A percentile compares a stretch with the other conserved stretches of the same genome.
Conservation (phyloP, 2,888 invertebrate genomes). For the Xanthia icteritia region DNA sequence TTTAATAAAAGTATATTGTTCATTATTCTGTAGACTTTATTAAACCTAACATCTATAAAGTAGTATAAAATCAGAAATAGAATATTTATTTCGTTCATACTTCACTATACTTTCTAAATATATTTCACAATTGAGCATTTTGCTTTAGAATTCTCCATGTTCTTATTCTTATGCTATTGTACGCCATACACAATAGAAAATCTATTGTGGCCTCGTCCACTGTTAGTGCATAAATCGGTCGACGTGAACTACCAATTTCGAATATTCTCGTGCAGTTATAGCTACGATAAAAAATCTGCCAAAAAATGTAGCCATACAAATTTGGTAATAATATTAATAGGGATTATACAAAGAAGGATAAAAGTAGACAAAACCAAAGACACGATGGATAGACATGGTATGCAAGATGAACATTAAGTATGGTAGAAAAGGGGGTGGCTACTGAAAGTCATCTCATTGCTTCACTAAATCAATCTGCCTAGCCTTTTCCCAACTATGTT, state of each 20-base stretch:
- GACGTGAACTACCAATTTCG: not conserved
- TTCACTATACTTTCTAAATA: not conserved
- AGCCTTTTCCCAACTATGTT: too few relatives aligned
- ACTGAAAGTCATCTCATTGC: not conserved
- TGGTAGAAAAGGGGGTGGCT: not conserved
- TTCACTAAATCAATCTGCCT: too few relatives aligned
- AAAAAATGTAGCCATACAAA: too few relatives aligned
- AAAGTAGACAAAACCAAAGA: not conserved
- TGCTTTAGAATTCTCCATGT: not conserved
- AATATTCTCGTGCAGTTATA: not conserved
- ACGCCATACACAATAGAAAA: not conserved
- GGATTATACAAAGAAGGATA: not conserved
- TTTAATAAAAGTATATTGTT: too few relatives aligned
- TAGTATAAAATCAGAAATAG: not conserved
- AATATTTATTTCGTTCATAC: not conserved
- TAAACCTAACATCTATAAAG: not conserved
- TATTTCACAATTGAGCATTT: not conserved
- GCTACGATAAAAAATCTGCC: too few relatives aligned
- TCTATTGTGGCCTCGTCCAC: not conserved
- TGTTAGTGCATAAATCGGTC: not conserved
- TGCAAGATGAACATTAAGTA: not conserved
- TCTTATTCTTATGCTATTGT: constrained; percentile 13
- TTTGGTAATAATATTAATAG: not conserved
- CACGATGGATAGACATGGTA: not conserved
- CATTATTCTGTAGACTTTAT: not conserved